Evolutionary conservation across 2,113 vertebrate species (phyloP).

Genomic region (Struthio camelus): DNA sequence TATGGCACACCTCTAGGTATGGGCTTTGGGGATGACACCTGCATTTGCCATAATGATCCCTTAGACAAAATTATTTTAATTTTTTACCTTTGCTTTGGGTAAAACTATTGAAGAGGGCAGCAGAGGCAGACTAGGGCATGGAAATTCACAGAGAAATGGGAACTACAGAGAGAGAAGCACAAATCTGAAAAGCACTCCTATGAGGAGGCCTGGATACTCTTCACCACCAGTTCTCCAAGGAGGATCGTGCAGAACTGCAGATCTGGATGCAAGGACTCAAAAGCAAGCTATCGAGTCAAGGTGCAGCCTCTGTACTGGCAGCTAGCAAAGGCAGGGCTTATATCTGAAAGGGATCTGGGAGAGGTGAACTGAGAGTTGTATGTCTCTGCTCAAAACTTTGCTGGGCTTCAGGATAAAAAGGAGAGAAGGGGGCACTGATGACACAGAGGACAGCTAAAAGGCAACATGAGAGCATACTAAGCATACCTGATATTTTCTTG

Average conservation of each 20-base stretch:
- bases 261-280: neutral
- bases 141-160: neutral
- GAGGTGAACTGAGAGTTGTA: neutral
- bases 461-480: neutral
- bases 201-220: neutral
- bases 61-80: neutral
- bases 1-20: neutral
- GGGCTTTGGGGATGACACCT: neutral
- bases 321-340: neutral
- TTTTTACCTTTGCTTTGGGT: neutral
- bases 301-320: neutral
- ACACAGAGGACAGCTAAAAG: neutral
- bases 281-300: fast-evolving
- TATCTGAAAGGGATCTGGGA: neutral
- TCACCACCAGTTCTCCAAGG: neutral
- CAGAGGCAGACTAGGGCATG: neutral
- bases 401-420: neutral
- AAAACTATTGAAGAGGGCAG: neutral
- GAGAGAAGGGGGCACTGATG: neutral
- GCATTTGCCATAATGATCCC: neutral
- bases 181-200: neutral
- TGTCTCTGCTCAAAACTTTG: neutral
- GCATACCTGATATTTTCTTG: neutral
- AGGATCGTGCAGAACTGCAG: fast-evolving
- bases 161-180: neutral